Base-by-base conservation (phyloP, 2,113 vertebrate genomes). In the Cyanoliseus patagonus region DNA sequence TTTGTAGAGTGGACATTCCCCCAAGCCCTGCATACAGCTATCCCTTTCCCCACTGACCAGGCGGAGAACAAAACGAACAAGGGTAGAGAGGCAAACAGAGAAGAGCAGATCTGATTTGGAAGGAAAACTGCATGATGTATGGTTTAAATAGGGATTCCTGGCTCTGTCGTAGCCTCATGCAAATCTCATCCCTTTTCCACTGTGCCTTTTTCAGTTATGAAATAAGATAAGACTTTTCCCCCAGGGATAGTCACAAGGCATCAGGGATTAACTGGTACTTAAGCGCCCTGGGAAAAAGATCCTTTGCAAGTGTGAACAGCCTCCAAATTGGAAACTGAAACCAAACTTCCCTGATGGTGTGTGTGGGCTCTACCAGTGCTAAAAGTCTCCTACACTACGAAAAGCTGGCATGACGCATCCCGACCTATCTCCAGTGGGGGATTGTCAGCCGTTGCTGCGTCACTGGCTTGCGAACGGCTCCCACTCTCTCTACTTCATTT, bases 331-430 rank as follows among this genome's bases (percentile, higher is more conserved):
- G 77, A 20, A 44, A 5, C 12, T 17, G 39, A 39, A 81, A 31
- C 4, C 1, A 0, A n/a, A 41, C 59, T 15, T 15, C 61, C 41
- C 37, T 6, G 8, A 8, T 5, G 23, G 17, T 6, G 15, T 19
- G 35, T 31, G 17, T 25, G 61, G 27, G 13, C 41, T 81, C 30
- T 30, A 23, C 31, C 30, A 18, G 30, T 3, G 25, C 66, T 49
- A 59, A 33, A 94, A 51, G 19, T 6, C 64, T 67, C 55, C 42
- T 6, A 18, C 10, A 6, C 8, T 2, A 25, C 24, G 39, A 53
- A 35, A 61, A 57, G 5, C 46, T 10, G 4, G 4, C 59, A 8
- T 3, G 11, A 64, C 2, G 5, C 83, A 66, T 66, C 76, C 68
- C 4, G 1, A 41, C 13, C 5, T 25, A 18, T 30, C 75, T 11